Percentiles rank a stretch among this genome's conserved stretches.
Conservation (phyloP, 92 coral and sea anemone species). For the Zoanthus sociatus region DNA sequence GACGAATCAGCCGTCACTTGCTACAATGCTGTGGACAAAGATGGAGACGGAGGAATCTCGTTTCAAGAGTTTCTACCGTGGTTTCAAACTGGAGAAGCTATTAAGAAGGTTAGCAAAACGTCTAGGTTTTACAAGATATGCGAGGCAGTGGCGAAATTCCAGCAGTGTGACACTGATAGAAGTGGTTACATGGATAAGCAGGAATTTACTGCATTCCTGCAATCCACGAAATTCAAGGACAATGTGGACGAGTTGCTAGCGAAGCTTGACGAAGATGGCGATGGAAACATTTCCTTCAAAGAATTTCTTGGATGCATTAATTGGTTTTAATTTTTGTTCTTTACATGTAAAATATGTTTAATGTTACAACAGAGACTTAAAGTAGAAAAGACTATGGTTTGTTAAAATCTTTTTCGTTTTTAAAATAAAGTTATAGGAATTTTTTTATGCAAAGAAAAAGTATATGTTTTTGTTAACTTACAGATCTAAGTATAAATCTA, state of each 20-base stretch:
- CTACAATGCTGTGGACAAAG: conserved; percentile 78
- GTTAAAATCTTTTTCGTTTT: not conserved
- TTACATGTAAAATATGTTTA: not conserved
- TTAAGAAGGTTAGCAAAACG: conserved; percentile 65
- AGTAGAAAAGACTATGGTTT: not conserved
- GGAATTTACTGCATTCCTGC: conserved; percentile 76
- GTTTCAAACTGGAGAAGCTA: conserved; percentile 75
- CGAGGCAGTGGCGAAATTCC: conserved; percentile 81
- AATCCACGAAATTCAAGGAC: conserved; percentile 45
- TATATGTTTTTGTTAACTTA: too few relatives aligned
- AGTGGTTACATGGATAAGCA: conserved; percentile 83
- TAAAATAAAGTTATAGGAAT: too few relatives aligned
- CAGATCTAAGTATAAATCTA: too few relatives aligned
- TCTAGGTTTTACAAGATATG: conserved; percentile 70
- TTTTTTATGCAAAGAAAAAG: too few relatives aligned
- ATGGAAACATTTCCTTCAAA: conserved; percentile 89
- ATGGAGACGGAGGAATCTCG: conserved; percentile 77
- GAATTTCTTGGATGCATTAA: conserved; percentile 87
- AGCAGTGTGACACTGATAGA: conserved; percentile 81
- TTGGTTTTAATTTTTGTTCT: conserved; percentile 26
- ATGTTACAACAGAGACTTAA: not conserved
- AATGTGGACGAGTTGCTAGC: conserved; percentile 58
- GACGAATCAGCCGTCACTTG: conserved; percentile 73
- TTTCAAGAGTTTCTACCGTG: conserved; percentile 84
- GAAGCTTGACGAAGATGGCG: conserved; percentile 83